Percentiles rank a stretch among this genome's conserved stretches.
These are phyloP conservation scores for Apodemus agrarius DNA, from an alignment of 2,797 vertebrate genomes.

Conservation along the genomic window DNA sequence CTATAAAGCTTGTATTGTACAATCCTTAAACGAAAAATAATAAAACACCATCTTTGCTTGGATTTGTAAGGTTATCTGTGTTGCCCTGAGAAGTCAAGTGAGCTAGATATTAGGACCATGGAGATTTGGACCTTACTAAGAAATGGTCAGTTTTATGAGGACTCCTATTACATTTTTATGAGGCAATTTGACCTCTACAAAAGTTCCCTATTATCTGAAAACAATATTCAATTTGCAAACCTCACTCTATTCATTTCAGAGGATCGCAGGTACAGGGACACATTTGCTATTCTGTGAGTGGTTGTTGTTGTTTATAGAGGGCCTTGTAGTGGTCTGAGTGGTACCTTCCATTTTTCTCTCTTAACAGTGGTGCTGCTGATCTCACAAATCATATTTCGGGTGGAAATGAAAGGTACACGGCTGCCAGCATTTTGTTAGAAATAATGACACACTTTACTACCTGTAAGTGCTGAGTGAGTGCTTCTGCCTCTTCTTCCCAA, in stretches of 20 bases:
- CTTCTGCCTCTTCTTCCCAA: constrained; percentile 88
- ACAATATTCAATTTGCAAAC: constrained; percentile 71
- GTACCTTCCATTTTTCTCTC: constrained; percentile 81
- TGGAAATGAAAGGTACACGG: constrained; percentile 85
- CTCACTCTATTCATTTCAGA: constrained; percentile 32
- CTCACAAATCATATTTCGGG: constrained; percentile 87
- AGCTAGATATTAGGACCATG: neutral
- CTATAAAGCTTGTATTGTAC: neutral
- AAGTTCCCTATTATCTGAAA: constrained; percentile 56
- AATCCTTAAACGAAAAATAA: neutral
- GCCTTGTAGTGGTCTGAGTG: constrained; percentile 64
- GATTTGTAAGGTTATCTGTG: neutral
- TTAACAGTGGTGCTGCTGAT: constrained; percentile 79
- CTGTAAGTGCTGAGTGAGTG: constrained; percentile 89
- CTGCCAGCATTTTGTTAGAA: constrained; percentile 87
- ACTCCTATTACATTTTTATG: constrained; percentile 61
- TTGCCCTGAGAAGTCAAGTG: constrained; percentile 42
- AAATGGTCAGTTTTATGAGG: constrained; percentile 69
- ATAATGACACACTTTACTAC: constrained; percentile 89
- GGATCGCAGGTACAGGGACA: neutral
- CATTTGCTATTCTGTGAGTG: neutral
- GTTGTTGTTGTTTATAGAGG: constrained; percentile 42
- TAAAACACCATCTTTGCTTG: neutral
- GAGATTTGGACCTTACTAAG: neutral
- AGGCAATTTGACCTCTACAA: constrained; percentile 53